Evolutionary conservation across 2,113 vertebrate species (phyloP).

Genomic region (Pan troglodytes): NHGRI_mPanTro3-v2.1_pri NC_072402.2:139784501-139785000

Average conservation of each 20-base stretch:
- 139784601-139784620: neutral
- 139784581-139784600: neutral
- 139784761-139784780: neutral
- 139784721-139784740: neutral
- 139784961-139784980: slow-evolving; percentile 65
- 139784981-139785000: slow-evolving; percentile 69
- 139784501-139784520: neutral
- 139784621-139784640: neutral
- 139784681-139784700: neutral
- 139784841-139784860: slow-evolving; percentile 61
- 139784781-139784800: neutral
- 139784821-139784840: neutral
- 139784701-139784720: neutral
- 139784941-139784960: slow-evolving; percentile 42
- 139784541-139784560: neutral
- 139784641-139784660: neutral
- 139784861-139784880: slow-evolving; percentile 39
- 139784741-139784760: slow-evolving; percentile 18
- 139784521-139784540: neutral
- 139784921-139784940: slow-evolving; percentile 38
- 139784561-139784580: neutral
- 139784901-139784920: neutral
- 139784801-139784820: slow-evolving; percentile 37
- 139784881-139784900: slow-evolving; percentile 56
- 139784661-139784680: neutral